Base-by-base conservation (phyloP, 2,888 invertebrate genomes). In the Diarsia brunnea region DNA sequence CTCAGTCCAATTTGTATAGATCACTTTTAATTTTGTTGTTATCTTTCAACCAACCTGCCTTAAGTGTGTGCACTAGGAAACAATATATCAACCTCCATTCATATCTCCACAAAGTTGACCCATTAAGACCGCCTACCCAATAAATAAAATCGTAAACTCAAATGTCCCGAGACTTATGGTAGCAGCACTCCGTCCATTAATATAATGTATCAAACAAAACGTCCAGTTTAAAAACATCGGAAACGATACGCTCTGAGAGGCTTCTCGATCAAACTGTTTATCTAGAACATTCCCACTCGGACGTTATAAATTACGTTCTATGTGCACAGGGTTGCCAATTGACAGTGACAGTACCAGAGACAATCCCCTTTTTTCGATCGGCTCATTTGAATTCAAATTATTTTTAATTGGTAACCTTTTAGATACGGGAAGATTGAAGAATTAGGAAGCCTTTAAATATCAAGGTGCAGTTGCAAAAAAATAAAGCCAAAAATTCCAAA, bases 221-320 rank as follows among this genome's bases (percentile, higher is more conserved):
- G 90, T 88, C 89, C 87, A 89, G 87, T 90, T 91, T 92, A 90
- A 90, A 90, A 92, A 92, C 92, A 93, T 92, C 90, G 89, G 89
- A 87, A 91, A 87, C 80, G 90, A 92, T 90, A 89, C 86, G 86
- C 75, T 45, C 64, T 84, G 84, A 87, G 91, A 92, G 93, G 90
- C 90, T 92, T 90, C 90, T 93, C 94, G 90, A 94, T 94, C 93
- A 94, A 92, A 87, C 79, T 88, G 90, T 92, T 93, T 94, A 93
- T 94, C 94, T 93, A 90, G 89, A 88, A 92, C 84, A 86, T 88
- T 89, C 88, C 76, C 76, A 73, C 78, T 83, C 80, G 69, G 81
- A 87, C 84, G 84, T 84, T 86, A 88, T 89, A 88, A 89, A 89
- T 90, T 87, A 87, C 85, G 49, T 78, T 82, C 81, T 81, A 80